Conservation (phyloP, 1,140 invertebrate species). For the Dermatophagoides farinae region DNA sequence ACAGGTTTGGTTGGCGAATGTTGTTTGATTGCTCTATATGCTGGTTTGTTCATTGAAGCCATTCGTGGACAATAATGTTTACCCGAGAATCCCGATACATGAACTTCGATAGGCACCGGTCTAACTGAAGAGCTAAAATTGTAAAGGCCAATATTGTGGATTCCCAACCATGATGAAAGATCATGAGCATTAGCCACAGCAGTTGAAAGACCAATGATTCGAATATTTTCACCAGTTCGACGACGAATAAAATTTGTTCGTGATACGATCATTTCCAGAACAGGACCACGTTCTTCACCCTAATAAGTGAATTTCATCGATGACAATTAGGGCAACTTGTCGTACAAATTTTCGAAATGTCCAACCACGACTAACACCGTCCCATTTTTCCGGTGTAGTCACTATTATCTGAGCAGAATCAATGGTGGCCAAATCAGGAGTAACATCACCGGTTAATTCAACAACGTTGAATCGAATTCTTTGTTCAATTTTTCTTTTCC, state of each 20-base stretch:
- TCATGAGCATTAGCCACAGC: conserved; percentile 92
- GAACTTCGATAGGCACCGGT: conserved; percentile 88
- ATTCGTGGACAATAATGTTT: conserved; percentile 98
- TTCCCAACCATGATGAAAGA: conserved; percentile 86
- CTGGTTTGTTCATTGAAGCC: conserved; percentile 99
- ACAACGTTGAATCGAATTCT: conserved; percentile 60
- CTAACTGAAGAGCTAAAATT: conserved; percentile 94
- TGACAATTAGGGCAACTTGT: conserved; percentile 75
- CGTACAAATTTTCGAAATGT: conserved; percentile 84
- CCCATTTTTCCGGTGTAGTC: conserved; percentile 69
- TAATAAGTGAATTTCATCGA: conserved; percentile 94
- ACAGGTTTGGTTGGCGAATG: conserved; percentile 75
- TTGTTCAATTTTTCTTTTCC: conserved; percentile 67
- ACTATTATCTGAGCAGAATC: conserved; percentile 51
- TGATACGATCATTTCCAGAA: conserved; percentile 43
- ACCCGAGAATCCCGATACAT: conserved; percentile 75
- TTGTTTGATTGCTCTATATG: conserved; percentile 46
- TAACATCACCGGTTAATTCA: conserved; percentile 87
- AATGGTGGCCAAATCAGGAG: conserved; percentile 73
- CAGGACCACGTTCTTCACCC: conserved; percentile 45
- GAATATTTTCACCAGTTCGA: conserved; percentile 44
- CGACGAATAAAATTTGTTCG: conserved; percentile 73
- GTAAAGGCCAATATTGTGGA: conserved; percentile 64
- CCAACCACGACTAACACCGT: conserved; percentile 50
- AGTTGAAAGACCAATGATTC: conserved; percentile 87